Percentiles rank a stretch among this genome's conserved stretches.
Conservation (phyloP, 2,113 vertebrate species). For the Lagenorhynchus albirostris region DNA sequence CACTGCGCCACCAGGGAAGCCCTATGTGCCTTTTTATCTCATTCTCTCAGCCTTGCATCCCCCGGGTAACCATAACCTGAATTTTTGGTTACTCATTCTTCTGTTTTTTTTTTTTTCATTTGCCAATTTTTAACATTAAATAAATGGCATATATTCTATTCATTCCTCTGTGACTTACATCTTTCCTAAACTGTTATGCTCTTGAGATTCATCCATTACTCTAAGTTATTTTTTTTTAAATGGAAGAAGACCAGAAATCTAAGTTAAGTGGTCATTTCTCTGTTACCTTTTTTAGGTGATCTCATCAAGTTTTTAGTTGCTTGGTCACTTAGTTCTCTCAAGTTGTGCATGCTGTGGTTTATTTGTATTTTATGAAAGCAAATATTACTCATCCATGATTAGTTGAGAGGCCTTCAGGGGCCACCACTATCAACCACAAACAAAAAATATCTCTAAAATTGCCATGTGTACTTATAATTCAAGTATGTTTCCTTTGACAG, state of each 20-base stretch:
- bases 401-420: slow-evolving; percentile 14
- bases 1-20: too few species aligned
- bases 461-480: slow-evolving; percentile 25
- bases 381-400: neutral
- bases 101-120: neutral
- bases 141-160: neutral
- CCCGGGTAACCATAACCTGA: neutral
- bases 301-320: neutral
- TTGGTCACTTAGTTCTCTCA: slow-evolving; percentile 16
- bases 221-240: slow-evolving; percentile 59
- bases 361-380: slow-evolving; percentile 43
- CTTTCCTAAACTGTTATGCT: neutral
- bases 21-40: neutral
- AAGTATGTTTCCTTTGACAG: slow-evolving; percentile 44
- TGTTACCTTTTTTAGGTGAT: neutral
- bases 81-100: neutral
- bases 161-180: neutral
- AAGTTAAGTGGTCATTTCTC: neutral
- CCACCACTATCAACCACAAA: slow-evolving; percentile 12
- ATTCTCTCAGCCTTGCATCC: neutral
- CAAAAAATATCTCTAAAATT: slow-evolving; percentile 35
- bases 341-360: neutral
- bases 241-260: neutral
- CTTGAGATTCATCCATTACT: slow-evolving; percentile 30
- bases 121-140: neutral